Evolutionary conservation across 2,797 vertebrate genomes (phyloP).

Genomic region (Sarcophilus harrisii): DNA sequence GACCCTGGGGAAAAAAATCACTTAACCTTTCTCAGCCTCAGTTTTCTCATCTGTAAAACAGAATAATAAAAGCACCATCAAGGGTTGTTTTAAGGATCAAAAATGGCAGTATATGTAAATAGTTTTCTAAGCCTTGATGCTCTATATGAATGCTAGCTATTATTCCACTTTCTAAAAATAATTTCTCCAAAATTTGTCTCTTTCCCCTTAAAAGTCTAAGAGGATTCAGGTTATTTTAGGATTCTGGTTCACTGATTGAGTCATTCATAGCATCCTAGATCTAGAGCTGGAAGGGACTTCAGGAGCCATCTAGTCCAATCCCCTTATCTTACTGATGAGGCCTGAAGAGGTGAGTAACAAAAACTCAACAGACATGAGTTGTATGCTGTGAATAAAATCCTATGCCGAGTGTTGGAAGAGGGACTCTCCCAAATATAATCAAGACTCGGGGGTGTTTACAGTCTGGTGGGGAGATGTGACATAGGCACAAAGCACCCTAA

Average conservation of each 20-base stretch:
- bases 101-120: background rate
- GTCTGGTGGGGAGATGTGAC: background rate
- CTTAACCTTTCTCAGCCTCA: background rate
- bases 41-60: background rate
- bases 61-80: background rate
- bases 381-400: background rate
- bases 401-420: background rate
- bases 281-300: background rate
- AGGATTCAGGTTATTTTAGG: background rate
- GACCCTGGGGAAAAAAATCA: background rate
- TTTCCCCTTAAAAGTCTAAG: background rate
- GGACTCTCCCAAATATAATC: background rate
- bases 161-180: background rate
- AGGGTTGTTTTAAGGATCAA: background rate
- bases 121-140: background rate
- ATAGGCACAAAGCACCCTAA: background rate
- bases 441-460: background rate
- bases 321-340: background rate
- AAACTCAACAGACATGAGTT: background rate
- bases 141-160: background rate
- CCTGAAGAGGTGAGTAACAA: background rate
- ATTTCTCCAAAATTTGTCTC: background rate
- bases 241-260: background rate
- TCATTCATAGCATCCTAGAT: background rate
- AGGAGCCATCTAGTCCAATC: background rate